phyloP scores from a whole-genome alignment of 2,888 invertebrate genomes.

The Argyresthia goedartella region DNA sequence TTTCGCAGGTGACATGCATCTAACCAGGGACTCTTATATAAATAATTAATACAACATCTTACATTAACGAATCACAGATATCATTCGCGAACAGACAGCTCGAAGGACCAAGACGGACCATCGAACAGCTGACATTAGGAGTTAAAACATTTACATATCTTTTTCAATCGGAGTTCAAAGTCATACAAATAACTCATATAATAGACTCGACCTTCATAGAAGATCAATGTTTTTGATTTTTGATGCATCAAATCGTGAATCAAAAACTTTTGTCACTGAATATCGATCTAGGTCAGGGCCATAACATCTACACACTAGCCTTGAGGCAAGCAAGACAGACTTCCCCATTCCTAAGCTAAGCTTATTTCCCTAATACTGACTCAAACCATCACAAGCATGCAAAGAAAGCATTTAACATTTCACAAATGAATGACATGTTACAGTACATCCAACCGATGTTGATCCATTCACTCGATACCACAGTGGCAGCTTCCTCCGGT shows the following conservation, averaged over 20 bases:
- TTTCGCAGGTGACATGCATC: no score
- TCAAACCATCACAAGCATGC: conserved; percentile 1
- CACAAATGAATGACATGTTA: conserved; percentile 26
- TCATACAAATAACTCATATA: conserved; percentile 3
- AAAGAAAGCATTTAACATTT: background rate
- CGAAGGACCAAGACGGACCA: background rate
- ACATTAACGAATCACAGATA: conserved; percentile 66
- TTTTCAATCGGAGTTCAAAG: conserved; percentile 4
- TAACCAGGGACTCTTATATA: background rate
- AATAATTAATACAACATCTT: conserved; percentile 30
- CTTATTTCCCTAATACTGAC: conserved; percentile 49
- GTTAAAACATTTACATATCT: no score
- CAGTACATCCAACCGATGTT: conserved; percentile 19
- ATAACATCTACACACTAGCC: conserved; percentile 1
- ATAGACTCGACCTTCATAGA: no score
- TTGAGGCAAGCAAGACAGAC: background rate
- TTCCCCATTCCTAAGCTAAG: conserved; percentile 37
- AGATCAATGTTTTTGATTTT: no score
- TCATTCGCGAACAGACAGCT: conserved; percentile 44
- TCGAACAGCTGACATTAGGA: no score
- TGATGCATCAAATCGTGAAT: no score
- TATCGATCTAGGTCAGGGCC: no score
- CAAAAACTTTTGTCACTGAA: no score
- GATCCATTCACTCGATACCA: background rate
- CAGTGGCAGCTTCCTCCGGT: no score